Evolutionary conservation across 2,888 invertebrate genomes (phyloP), one percentile per base, ranked within the genome.

Genomic region (Lasiommata megera): DNA sequence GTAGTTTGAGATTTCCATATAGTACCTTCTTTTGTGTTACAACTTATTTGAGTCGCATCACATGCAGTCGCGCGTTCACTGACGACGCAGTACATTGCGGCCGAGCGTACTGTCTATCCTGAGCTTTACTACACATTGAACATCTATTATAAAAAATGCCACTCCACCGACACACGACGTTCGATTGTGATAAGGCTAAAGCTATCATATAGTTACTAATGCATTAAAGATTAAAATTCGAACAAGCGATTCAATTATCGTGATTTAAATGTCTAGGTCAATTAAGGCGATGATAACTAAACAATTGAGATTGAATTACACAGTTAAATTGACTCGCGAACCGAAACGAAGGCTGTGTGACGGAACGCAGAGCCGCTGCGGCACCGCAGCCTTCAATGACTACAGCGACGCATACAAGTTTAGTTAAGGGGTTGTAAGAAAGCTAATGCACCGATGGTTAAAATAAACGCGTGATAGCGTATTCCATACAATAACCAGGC

Each of bases 281-380:
- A 51, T 61, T 57, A 34, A 51, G 40, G 44, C 50, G 38, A 61
- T 61, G 54, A 57, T 51, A 18, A n/a, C 23, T 14, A 38, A 23
- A 47, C 18, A 46, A 38, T n/a, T 28, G 28, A 29, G 31, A 46
- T 16, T 55, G 38, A 51, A 50, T 37, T 41, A 43, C 17, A 55
- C 52, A 52, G 41, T 54, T 58, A 56, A 53, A 18, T 53, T 54
- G 50, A 53, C 51, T 54, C 37, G 51, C 58, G 47, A 38, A 16
- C 46, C 34, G 28, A 51, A 53, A 40, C 23, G 56, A 56, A 54
- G 56, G 48, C 52, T 55, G 55, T 47, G 41, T 55, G n/a, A n/a
- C n/a, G n/a, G n/a, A n/a, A n/a, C 9, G 31, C 31, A 6, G 31
- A 9, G 31, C 31, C 31, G 31, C 31, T 31, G 31, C 31, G n/a